A percentile compares a stretch with the other conserved stretches of the same genome.
Conservation (phyloP, 1,140 invertebrate species). For the Drosophila dunni region DNA sequence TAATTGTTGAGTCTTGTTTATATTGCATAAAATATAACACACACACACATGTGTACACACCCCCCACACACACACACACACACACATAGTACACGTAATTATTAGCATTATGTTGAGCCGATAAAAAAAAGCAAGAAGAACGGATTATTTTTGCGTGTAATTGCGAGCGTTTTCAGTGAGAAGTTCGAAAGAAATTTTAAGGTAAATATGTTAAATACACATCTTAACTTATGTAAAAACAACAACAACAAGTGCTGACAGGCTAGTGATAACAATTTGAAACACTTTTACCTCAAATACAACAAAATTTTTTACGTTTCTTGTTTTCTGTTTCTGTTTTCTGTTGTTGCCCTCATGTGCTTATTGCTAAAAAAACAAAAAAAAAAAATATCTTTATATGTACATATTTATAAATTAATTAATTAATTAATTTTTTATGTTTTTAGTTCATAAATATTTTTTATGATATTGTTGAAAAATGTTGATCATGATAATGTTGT, state of each 20-base stretch:
- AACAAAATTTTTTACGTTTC: conserved; percentile 54
- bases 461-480: conserved; percentile 52
- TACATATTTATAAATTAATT: conserved; percentile 34
- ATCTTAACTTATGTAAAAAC: conserved; percentile 29
- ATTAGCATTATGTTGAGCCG: conserved; percentile 72
- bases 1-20: conserved; percentile 79
- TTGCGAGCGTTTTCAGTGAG: conserved; percentile 80
- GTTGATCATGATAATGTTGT: conserved; percentile 81
- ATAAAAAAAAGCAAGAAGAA: conserved; percentile 44
- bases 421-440: conserved; percentile 32
- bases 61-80: conserved; percentile 51
- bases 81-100: conserved; percentile 43
- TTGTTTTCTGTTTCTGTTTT: conserved; percentile 73
- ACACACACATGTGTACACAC: conserved; percentile 57
- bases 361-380: conserved; percentile 63
- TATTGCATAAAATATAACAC: conserved; percentile 41
- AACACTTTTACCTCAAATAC: conserved; percentile 55
- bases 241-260: conserved; percentile 47
- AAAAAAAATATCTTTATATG: conserved; percentile 33
- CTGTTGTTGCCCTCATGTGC: conserved; percentile 71
- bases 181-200: conserved; percentile 50
- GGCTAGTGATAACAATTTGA: conserved; percentile 72
- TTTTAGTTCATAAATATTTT: conserved; percentile 28
- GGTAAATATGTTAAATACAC: conserved; percentile 76
- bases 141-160: conserved; percentile 49